A percentile compares a stretch with the other conserved stretches of the same genome.
These are phyloP conservation scores for Misgurnus anguillicaudatus DNA, from an alignment of 2,113 vertebrate genomes.

Conservation along the genomic window DNA sequence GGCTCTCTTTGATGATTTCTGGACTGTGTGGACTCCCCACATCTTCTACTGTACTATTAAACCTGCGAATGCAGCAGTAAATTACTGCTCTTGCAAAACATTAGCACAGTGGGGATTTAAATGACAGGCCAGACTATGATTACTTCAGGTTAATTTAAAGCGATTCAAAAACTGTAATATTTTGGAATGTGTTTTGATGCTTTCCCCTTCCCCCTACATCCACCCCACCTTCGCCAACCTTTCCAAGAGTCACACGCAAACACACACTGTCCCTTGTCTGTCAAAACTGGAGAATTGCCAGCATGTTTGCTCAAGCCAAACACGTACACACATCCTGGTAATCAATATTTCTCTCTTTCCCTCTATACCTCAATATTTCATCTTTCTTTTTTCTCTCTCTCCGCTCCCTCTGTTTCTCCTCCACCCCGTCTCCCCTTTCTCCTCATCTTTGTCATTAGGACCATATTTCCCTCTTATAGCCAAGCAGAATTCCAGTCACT, in stretches of 20 bases:
- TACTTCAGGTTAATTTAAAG: conserved; percentile 36
- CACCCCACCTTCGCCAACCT: not conserved
- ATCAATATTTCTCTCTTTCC: conserved; percentile 73
- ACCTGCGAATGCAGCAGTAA: conserved; percentile 12
- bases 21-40: conserved; percentile 15
- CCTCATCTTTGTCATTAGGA: conserved; percentile 43
- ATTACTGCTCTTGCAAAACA: conserved; percentile 27
- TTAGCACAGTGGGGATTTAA: conserved; percentile 34
- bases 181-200: conserved; percentile 1
- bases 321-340: conserved; percentile 68
- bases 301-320: conserved; percentile 71
- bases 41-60: conserved; percentile 20
- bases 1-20: conserved; percentile 28
- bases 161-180: conserved; percentile 34
- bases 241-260: not conserved
- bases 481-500: conserved; percentile 40
- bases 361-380: conserved; percentile 68
- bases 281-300: conserved; percentile 62
- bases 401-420: conserved; percentile 36
- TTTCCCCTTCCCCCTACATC: not conserved
- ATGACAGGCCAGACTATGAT: conserved; percentile 28
- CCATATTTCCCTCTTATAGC: conserved; percentile 54
- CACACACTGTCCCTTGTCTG: conserved; percentile 52
- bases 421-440: conserved; percentile 29
- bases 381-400: conserved; percentile 50